Base-by-base conservation (phyloP, 1,140 invertebrate species). In the Leptonema lineaticorne region DNA sequence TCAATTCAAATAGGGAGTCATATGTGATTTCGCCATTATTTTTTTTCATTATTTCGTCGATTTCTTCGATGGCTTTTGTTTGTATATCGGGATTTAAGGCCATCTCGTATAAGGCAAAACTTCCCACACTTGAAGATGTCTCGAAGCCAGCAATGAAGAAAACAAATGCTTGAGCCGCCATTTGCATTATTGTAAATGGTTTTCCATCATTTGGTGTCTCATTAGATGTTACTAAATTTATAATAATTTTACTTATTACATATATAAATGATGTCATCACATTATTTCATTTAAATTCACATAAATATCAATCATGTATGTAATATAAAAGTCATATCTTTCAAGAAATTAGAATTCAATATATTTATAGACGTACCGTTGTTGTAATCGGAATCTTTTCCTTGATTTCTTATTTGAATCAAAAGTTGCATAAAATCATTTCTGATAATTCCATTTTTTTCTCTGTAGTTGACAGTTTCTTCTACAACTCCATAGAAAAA, bases 91-190 rank as follows among this genome's bases (percentile, higher is more conserved):
- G 81, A 71, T 88, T 75, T 16, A 78, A 74, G 0, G 87, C 83
- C 53, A 90, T 74, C 59, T 82, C 80, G 69, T 84, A 87, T 0
- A 84, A 57, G 4, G 79, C 75, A 65, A 83, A 86, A 9, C 79
- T 75, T 67, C 88, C 76, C 0, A 85, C 79, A 0, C 81, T 83
- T 1, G 85, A 82, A 0, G 86, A 86, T 0, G 88, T 88, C 63
- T 89, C 87, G 67, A 84, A 88, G 2, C 87, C 86, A 57, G 85
- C 86, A 1, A 81, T 62, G 63, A 85, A 83, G 66, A 86, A 85
- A 0, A 85, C 73, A 57, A 82, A 80, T 0, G 77, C 75, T 73
- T 85, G 81, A 0, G 81, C 81, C 0, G 80, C 76, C 0, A 84
- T 68, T 53, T 80, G 69, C 66, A 67, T 63, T 27, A 60, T 67